Evolutionary conservation across 2,888 invertebrate genomes (phyloP).

Genomic region (Drosophila mercatorum): DNA sequence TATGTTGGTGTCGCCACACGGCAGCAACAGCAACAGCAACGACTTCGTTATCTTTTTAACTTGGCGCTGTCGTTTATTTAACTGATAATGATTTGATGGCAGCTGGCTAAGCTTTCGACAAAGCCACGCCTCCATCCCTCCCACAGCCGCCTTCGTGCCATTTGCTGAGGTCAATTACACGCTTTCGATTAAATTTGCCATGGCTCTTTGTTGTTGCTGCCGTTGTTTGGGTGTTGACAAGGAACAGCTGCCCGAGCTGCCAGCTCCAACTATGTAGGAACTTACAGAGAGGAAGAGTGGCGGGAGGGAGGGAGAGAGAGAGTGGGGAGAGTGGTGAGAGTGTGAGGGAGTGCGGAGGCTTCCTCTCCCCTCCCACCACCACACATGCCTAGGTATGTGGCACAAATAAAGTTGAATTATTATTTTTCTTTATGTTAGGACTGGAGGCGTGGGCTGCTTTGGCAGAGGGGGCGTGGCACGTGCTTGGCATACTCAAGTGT

Average conservation of each 20-base stretch:
- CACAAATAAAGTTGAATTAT: slow-evolving; percentile 79
- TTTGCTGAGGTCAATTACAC: slow-evolving; percentile 79
- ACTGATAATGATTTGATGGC: slow-evolving; percentile 78
- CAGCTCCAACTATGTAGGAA: slow-evolving; percentile 41
- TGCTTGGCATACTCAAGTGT: slow-evolving; percentile 75
- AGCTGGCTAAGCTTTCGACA: slow-evolving; percentile 78
- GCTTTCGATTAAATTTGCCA: slow-evolving; percentile 78
- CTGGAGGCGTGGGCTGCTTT: slow-evolving; percentile 17
- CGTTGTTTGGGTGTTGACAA: slow-evolving; percentile 67
- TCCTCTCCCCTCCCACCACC: not conserved
- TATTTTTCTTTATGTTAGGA: slow-evolving; percentile 69
- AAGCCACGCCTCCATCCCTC: slow-evolving; percentile 52
- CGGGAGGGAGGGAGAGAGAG: not conserved
- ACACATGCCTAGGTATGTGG: slow-evolving; percentile 66
- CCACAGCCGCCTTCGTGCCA: slow-evolving; percentile 47
- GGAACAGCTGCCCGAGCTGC: slow-evolving; percentile 66
- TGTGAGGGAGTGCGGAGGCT: not conserved
- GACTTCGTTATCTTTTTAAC: slow-evolving; percentile 79
- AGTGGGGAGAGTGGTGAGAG: not conserved
- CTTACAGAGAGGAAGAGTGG: not conserved
- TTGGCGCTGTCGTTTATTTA: slow-evolving; percentile 79
- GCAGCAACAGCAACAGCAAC: slow-evolving; percentile 44
- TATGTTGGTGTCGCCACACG: slow-evolving; percentile 46
- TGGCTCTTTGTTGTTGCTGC: slow-evolving; percentile 45
- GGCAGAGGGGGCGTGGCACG: slow-evolving; percentile 56